Evolutionary conservation across 1,140 invertebrate genomes (phyloP).

Genomic region (Tetranychus cinnabarinus): DNA sequence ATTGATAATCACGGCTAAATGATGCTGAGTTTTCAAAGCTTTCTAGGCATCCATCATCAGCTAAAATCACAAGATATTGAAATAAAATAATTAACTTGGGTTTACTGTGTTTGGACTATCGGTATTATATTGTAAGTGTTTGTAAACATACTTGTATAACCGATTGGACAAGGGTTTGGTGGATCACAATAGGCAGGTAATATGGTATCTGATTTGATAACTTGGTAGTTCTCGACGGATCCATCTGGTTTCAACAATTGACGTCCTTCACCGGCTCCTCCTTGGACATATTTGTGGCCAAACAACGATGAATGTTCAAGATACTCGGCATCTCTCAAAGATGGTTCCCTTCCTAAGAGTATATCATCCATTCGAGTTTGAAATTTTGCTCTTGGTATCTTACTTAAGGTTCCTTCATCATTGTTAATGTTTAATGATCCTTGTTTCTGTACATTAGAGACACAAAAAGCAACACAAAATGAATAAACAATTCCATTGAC

Average conservation of each 20-base stretch:
- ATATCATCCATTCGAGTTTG: constrained; percentile 5
- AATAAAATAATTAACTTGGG: not conserved
- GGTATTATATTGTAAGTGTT: not conserved
- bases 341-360: constrained; percentile 21
- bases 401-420: not conserved
- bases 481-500: too few species aligned
- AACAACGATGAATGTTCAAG: constrained; percentile 62
- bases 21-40: constrained; percentile 85
- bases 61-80: constrained; percentile 18
- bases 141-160: constrained; percentile 25
- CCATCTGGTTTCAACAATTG: constrained; percentile 37
- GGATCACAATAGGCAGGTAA: constrained; percentile 96
- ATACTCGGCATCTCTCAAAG: constrained; percentile 61
- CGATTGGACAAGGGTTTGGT: constrained; percentile 81
- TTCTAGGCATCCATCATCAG: constrained; percentile 62
- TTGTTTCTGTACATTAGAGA: not conserved
- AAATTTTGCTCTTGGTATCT: not conserved
- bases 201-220: constrained; percentile 68
- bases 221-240: constrained; percentile 31
- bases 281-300: constrained; percentile 48
- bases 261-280: constrained; percentile 47
- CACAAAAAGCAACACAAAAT: too few species aligned
- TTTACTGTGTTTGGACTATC: too few species aligned
- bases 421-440: too few species aligned
- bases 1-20: constrained; percentile 82